phyloP scores from a whole-genome alignment of 35 echinoderm and acorn worm genomes.

The Eucidaris tribuloides region DNA sequence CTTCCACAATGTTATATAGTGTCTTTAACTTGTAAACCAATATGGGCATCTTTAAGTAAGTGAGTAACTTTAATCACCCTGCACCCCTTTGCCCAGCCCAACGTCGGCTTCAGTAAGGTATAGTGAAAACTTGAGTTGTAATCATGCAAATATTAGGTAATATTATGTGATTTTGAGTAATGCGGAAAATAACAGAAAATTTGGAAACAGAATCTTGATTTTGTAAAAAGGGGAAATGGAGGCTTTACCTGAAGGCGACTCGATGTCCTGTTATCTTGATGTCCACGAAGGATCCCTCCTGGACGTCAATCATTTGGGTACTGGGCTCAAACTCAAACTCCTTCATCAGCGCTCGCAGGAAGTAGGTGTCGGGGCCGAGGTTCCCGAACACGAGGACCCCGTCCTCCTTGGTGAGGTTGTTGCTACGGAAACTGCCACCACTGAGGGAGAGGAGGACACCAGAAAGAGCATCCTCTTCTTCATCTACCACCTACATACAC shows the following conservation, averaged over 20 bases:
- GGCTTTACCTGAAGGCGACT: slow-evolving; percentile 94
- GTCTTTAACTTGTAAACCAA: too few relatives aligned
- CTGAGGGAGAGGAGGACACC: slow-evolving; percentile 92
- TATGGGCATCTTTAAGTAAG: too few relatives aligned
- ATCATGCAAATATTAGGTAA: too few relatives aligned
- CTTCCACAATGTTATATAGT: too few relatives aligned
- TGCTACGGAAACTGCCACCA: slow-evolving; percentile 92
- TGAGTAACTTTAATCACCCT: too few relatives aligned
- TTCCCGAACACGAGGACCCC: slow-evolving; percentile 42
- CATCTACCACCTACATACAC: slow-evolving; percentile 60
- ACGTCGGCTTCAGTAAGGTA: too few relatives aligned
- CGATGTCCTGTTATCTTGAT: slow-evolving; percentile 83
- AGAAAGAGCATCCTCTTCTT: slow-evolving; percentile 48
- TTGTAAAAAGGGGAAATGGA: too few relatives aligned
- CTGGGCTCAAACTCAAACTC: slow-evolving; percentile 94
- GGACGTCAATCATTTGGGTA: slow-evolving; percentile 77
- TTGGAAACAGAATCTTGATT: too few relatives aligned
- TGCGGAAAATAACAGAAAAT: too few relatives aligned
- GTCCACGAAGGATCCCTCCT: slow-evolving; percentile 57
- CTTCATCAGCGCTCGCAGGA: slow-evolving; percentile 79
- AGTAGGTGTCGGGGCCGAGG: slow-evolving; percentile 82
- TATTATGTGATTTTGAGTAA: too few relatives aligned
- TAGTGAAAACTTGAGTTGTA: too few relatives aligned
- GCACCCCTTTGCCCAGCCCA: too few relatives aligned
- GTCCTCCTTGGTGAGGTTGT: slow-evolving; percentile 74